A percentile compares a stretch with the other conserved stretches of the same genome.
Evolutionary conservation across 2,888 invertebrate species (phyloP).

Genomic region (Eupithecia exiguata): DNA sequence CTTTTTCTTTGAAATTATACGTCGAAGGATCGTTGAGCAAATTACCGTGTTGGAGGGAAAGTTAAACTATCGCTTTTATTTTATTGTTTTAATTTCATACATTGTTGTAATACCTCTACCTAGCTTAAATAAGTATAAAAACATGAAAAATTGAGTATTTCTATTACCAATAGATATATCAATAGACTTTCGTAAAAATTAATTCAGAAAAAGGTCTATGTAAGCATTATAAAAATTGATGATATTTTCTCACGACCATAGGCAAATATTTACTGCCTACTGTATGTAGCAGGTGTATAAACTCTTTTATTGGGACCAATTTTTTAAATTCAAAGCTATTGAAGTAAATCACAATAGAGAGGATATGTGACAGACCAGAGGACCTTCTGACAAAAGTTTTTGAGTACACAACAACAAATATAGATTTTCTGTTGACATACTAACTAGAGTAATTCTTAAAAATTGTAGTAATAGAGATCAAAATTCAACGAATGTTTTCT

Average conservation of each 20-base stretch:
- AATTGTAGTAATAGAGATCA: constrained; percentile 42
- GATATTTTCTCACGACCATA: constrained; percentile 46
- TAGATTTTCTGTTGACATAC: constrained; percentile 31
- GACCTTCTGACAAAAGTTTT: constrained; percentile 75
- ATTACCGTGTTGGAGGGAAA: constrained; percentile 37
- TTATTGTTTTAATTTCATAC: not conserved
- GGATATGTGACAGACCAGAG: constrained; percentile 82
- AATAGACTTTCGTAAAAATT: no score
- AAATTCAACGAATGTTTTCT: constrained; percentile 42
- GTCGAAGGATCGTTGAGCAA: constrained; percentile 34
- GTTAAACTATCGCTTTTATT: constrained; percentile 12
- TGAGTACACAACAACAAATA: constrained; percentile 59
- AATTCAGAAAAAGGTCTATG: no score
- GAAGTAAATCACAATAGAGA: constrained; percentile 76
- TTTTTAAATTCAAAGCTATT: constrained; percentile 67
- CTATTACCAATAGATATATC: no score
- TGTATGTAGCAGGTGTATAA: constrained; percentile 72
- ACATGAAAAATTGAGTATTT: no score
- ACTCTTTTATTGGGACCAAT: constrained; percentile 68
- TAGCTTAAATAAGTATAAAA: not conserved
- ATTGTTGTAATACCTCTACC: constrained; percentile 12
- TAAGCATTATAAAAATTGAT: not conserved
- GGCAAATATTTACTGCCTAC: constrained; percentile 47
- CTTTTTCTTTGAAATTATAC: constrained; percentile 54
- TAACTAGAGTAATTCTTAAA: constrained; percentile 20